These are phyloP conservation scores for Paracentrotus lividus DNA, from an alignment of 53 echinoderm and acorn worm genomes.

Conservation along the genomic window DNA sequence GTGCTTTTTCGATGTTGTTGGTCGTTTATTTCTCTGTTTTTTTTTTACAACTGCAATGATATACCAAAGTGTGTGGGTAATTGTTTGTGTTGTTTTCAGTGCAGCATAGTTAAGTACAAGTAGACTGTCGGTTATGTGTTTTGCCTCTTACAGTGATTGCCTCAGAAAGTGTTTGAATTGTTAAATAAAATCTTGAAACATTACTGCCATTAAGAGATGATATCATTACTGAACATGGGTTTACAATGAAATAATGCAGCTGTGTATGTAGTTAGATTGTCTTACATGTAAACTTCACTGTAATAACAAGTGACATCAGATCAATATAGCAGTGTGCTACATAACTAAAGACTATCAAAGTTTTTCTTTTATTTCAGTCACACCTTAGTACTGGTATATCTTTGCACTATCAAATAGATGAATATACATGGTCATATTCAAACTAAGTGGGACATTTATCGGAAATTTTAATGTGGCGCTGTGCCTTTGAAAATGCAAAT, in stretches of 20 bases:
- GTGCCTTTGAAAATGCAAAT: too few species aligned
- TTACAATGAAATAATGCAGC: neutral
- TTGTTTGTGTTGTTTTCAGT: neutral
- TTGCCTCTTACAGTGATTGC: neutral
- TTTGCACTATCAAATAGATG: too few species aligned
- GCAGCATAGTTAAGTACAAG: neutral
- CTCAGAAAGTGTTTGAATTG: neutral
- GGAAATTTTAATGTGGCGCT: too few species aligned
- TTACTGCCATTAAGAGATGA: neutral
- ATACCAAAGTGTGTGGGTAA: conserved; percentile 14
- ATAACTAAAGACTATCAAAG: too few species aligned
- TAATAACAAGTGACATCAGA: too few species aligned
- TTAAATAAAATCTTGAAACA: neutral
- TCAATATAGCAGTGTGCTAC: too few species aligned
- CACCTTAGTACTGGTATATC: too few species aligned
- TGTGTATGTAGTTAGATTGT: neutral
- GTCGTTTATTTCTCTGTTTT: neutral
- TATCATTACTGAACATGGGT: neutral
- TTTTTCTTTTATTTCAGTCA: too few species aligned
- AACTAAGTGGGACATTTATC: too few species aligned
- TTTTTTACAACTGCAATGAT: conserved; percentile 15
- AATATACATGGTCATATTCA: too few species aligned
- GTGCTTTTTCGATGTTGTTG: neutral
- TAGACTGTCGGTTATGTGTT: neutral
- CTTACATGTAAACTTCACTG: too few species aligned